Conservation (phyloP, 2,113 vertebrate species). For the Meles meles region DNA sequence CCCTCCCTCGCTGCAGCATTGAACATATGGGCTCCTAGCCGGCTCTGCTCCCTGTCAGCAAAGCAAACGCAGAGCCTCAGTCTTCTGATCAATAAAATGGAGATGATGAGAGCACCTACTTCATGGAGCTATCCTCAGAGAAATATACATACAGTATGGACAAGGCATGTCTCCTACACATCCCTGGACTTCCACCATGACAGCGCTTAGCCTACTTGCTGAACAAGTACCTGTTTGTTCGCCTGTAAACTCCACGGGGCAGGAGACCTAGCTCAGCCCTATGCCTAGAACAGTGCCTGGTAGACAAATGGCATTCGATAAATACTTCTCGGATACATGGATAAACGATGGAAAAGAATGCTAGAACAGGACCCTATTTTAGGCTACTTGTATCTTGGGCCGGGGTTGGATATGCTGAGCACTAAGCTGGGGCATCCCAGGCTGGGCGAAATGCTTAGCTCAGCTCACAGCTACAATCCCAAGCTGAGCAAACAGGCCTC, state of each 20-base stretch:
- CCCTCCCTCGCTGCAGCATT: rapidly evolving
- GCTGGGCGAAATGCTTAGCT: neutral
- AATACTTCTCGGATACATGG: neutral
- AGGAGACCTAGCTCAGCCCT: neutral
- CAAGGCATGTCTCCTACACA: neutral
- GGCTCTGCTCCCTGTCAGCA: neutral
- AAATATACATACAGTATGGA: rapidly evolving
- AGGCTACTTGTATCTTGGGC: neutral
- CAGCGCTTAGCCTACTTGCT: neutral
- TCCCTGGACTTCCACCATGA: neutral
- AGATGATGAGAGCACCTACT: neutral
- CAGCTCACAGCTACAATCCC: neutral
- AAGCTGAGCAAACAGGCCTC: neutral
- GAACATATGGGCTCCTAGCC: neutral
- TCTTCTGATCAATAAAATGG: neutral
- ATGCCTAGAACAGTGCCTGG: neutral
- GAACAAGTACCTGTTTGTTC: neutral
- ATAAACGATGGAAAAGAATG: neutral
- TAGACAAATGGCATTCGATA: neutral
- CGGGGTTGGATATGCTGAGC: neutral
- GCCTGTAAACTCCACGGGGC: neutral
- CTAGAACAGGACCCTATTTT: neutral
- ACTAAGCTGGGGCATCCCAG: neutral
- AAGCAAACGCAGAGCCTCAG: neutral
- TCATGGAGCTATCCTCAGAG: neutral